Evolutionary conservation across 2,797 vertebrate genomes (phyloP).

Genomic region (Pipistrellus nathusii): DNA sequence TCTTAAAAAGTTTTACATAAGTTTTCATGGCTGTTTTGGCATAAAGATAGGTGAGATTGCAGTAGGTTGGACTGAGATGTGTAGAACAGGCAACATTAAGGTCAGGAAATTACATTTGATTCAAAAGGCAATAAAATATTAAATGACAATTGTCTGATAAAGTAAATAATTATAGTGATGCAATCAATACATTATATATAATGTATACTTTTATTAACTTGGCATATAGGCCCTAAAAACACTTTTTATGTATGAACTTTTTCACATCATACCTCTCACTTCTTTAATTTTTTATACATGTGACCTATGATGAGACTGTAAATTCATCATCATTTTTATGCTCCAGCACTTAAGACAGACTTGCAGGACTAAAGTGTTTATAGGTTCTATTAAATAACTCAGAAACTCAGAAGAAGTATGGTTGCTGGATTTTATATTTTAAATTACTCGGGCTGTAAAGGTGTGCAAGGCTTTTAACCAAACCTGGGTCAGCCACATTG

Average conservation of each 20-base stretch:
- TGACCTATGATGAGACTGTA: not conserved
- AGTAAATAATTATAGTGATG: not conserved
- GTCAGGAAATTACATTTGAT: not conserved
- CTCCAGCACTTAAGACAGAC: not conserved
- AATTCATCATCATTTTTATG: not conserved
- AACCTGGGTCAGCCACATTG: not conserved
- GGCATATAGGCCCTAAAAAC: not conserved
- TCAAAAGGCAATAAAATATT: not conserved
- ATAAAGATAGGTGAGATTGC: not conserved
- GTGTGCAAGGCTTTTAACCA: slow-evolving; percentile 36
- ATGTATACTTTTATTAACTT: not conserved
- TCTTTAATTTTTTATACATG: not conserved
- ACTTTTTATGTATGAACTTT: not conserved
- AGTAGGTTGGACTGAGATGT: not conserved
- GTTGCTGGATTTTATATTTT: slow-evolving; percentile 27
- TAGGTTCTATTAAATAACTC: not conserved
- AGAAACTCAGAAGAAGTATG: not conserved
- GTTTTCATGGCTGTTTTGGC: not conserved
- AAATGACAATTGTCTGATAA: not conserved
- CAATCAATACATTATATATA: not conserved
- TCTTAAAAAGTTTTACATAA: not conserved
- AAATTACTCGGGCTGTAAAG: slow-evolving; percentile 12
- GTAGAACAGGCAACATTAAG: not conserved
- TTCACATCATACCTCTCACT: not conserved
- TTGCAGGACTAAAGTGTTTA: not conserved